These are phyloP conservation scores for Megalops atlanticus DNA, from an alignment of 2,113 vertebrate genomes.

Conservation along the genomic window DNA sequence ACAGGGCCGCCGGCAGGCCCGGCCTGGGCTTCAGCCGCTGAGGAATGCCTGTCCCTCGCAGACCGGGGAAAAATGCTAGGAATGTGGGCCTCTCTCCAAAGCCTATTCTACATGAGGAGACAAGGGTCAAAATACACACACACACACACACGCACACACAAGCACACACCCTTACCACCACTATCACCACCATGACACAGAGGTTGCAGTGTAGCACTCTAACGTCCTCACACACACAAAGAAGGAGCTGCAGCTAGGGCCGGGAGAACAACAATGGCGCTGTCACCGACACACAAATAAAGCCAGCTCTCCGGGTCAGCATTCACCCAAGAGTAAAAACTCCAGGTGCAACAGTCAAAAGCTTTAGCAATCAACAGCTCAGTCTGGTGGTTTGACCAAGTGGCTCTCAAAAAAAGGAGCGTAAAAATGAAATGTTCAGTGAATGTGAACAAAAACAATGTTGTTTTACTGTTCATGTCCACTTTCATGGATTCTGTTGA, in stretches of 20 bases:
- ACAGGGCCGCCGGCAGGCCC: slow-evolving; percentile 34
- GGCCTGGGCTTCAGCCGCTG: slow-evolving; percentile 29
- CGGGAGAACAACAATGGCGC: neutral
- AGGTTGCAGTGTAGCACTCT: too few species aligned
- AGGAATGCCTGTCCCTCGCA: slow-evolving; percentile 46
- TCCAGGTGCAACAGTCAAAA: too few species aligned
- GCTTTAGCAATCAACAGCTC: too few species aligned
- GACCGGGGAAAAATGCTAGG: slow-evolving; percentile 39
- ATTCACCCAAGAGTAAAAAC: too few species aligned
- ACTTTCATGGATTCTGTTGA: neutral
- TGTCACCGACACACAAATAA: neutral
- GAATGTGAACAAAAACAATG: neutral
- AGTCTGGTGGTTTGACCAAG: too few species aligned
- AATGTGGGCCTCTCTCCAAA: slow-evolving; percentile 54
- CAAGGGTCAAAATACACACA: slow-evolving; percentile 43
- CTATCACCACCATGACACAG: neutral
- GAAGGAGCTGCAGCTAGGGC: neutral
- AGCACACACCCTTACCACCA: neutral
- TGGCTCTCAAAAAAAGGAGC: too few species aligned
- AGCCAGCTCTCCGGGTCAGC: neutral
- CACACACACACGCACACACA: slow-evolving; percentile 7
- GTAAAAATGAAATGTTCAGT: too few species aligned
- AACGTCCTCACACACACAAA: neutral
- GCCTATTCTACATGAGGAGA: slow-evolving; percentile 48
- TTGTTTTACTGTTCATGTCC: neutral